These are phyloP conservation scores for Lophotis ruficrista DNA, from an alignment of 2,113 vertebrate genomes.

Conservation along the genomic window DNA sequence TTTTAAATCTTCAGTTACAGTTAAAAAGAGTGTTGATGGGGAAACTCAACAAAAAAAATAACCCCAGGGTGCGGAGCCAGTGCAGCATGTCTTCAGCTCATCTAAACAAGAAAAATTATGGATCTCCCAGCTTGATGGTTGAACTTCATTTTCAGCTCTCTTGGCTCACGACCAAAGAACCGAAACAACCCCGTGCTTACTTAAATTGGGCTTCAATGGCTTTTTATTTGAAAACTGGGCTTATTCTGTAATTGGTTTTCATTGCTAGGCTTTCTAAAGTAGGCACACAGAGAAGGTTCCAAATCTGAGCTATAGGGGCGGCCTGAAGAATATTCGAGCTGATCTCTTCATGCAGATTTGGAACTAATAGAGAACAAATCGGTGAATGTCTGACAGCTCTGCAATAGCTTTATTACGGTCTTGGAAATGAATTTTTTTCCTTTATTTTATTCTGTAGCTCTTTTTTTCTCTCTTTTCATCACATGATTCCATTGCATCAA, in stretches of 20 bases:
- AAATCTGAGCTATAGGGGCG: background rate
- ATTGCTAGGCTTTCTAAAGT: background rate
- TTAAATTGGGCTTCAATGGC: background rate
- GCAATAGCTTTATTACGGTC: background rate
- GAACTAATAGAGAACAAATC: background rate
- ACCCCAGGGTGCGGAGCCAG: background rate
- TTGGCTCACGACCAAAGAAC: background rate
- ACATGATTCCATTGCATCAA: background rate
- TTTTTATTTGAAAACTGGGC: background rate
- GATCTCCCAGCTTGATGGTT: background rate
- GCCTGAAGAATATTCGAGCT: background rate
- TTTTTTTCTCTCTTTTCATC: background rate
- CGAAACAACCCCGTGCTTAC: background rate
- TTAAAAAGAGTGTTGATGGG: background rate
- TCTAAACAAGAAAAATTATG: background rate
- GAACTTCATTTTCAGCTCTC: constrained; percentile 2
- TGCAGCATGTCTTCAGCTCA: background rate
- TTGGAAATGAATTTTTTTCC: background rate
- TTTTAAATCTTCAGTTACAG: background rate
- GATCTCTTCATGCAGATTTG: background rate
- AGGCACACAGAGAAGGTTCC: background rate
- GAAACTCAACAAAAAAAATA: background rate
- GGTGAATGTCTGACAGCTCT: background rate
- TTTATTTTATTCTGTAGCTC: background rate
- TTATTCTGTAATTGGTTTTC: background rate